phyloP scores from a whole-genome alignment of 2,113 vertebrate species.

The Alouatta palliata region DNA sequence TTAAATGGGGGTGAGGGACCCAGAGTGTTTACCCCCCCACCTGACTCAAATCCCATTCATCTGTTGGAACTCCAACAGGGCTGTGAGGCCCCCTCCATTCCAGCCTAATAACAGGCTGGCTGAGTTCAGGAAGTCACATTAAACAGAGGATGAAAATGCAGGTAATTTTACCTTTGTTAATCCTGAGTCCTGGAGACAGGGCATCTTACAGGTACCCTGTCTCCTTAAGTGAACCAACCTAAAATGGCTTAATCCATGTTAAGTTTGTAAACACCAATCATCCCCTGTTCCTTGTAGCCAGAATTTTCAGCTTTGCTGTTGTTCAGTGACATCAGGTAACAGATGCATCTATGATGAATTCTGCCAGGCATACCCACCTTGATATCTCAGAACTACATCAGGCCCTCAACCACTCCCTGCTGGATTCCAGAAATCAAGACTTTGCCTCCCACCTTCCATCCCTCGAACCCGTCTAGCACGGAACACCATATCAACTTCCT shows the following conservation, averaged over 20 bases:
- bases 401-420: fast-evolving
- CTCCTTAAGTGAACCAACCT: background rate
- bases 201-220: background rate
- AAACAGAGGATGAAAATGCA: background rate
- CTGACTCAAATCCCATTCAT: background rate
- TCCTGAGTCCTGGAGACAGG: background rate
- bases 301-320: background rate
- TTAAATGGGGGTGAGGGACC: background rate
- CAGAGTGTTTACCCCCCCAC: background rate
- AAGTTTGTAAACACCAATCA: background rate
- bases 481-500: background rate
- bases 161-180: background rate
- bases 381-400: background rate
- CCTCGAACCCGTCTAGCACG: fast-evolving
- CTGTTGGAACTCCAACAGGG: background rate
- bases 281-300: background rate
- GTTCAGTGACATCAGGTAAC: background rate
- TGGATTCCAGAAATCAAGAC: background rate
- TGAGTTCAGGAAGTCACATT: background rate
- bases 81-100: background rate
- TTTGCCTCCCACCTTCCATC: background rate
- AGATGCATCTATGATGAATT: background rate
- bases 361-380: background rate
- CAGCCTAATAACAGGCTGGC: background rate
- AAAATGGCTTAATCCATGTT: background rate